Conservation (phyloP, 2,113 vertebrate species). For the Brachyhypopomus occidentalis region DNA sequence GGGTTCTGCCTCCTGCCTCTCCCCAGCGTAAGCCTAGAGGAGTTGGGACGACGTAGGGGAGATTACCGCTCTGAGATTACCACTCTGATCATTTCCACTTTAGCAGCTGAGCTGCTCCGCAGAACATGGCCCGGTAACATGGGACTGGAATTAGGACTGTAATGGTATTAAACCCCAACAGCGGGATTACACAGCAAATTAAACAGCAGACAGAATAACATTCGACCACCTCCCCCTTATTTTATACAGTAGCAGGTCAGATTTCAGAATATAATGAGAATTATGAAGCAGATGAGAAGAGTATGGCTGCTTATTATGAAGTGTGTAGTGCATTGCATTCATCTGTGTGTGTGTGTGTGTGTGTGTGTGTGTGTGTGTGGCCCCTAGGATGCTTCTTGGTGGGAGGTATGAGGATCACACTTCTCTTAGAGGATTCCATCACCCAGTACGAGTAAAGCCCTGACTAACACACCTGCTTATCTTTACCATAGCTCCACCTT, state of each 20-base stretch:
- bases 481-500: slow-evolving; percentile 61
- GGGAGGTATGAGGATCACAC: slow-evolving; percentile 55
- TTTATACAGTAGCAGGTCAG: neutral
- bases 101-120: slow-evolving; percentile 24
- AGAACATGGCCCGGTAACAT: slow-evolving; percentile 25
- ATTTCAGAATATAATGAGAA: neutral
- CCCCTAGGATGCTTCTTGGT: slow-evolving; percentile 48
- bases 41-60: slow-evolving; percentile 6
- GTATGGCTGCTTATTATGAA: neutral
- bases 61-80: slow-evolving; percentile 23
- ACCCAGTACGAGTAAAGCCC: slow-evolving; percentile 59
- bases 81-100: neutral
- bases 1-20: slow-evolving; percentile 12
- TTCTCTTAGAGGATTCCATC: slow-evolving; percentile 55
- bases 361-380: slow-evolving; percentile 27
- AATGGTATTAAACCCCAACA: neutral
- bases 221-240: neutral
- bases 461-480: slow-evolving; percentile 63
- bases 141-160: neutral
- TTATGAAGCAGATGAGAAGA: neutral
- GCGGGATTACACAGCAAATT: neutral
- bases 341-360: slow-evolving; percentile 8
- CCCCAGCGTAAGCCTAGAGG: slow-evolving; percentile 5
- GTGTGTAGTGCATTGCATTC: neutral
- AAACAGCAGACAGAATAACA: neutral